Conservation (phyloP, 2,797 vertebrate species). For the Pseudochirops corinnae region DNA sequence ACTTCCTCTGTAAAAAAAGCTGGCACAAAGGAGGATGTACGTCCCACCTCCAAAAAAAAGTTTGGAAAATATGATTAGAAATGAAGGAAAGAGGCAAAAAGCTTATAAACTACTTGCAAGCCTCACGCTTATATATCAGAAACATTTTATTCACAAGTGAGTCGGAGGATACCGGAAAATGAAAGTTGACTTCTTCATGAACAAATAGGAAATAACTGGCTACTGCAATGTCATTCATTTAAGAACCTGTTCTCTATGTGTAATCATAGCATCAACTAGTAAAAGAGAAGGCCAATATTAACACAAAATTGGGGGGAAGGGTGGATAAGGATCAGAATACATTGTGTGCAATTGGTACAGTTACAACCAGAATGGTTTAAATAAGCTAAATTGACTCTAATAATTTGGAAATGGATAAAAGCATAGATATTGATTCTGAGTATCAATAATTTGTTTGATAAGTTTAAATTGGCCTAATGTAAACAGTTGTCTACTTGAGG, state of each 20-base stretch:
- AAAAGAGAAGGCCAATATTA: neutral
- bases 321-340: neutral
- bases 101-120: neutral
- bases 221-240: neutral
- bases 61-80: neutral
- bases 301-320: neutral
- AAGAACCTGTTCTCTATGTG: neutral
- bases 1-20: neutral
- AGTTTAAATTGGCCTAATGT: neutral
- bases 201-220: neutral
- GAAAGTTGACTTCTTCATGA: neutral
- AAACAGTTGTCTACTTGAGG: neutral
- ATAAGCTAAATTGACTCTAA: neutral
- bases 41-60: neutral
- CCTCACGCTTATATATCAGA: neutral
- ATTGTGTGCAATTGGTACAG: neutral
- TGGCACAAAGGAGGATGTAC: neutral
- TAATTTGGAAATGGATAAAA: conserved; percentile 1
- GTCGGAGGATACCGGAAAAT: neutral
- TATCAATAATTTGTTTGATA: neutral
- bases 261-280: neutral
- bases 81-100: neutral
- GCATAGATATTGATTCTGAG: neutral
- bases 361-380: neutral
- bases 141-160: neutral